Percentiles rank a stretch among this genome's conserved stretches.
These are phyloP conservation scores for Hipposideros larvatus DNA, from an alignment of 2,797 vertebrate genomes.

Conservation along the genomic window DNA sequence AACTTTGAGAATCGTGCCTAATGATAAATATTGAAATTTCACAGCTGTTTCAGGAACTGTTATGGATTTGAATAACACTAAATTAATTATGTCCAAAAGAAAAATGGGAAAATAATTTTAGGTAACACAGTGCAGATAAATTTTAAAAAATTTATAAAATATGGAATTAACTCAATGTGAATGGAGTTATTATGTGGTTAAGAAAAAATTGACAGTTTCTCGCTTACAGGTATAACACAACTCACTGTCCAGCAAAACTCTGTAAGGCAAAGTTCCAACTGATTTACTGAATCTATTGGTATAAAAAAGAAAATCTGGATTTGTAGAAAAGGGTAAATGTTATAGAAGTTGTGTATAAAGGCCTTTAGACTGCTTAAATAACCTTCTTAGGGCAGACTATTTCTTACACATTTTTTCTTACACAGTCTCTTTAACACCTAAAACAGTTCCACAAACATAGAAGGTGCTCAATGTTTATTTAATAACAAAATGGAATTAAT, in stretches of 20 bases:
- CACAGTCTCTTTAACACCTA: background rate
- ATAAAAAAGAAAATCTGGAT: background rate
- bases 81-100: constrained; percentile 41
- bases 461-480: background rate
- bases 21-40: constrained; percentile 40
- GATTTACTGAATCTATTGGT: background rate
- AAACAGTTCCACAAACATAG: background rate
- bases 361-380: background rate
- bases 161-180: background rate
- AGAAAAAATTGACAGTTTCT: constrained; percentile 12
- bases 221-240: background rate
- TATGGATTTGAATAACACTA: constrained; percentile 3
- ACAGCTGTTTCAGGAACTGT: background rate
- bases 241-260: background rate
- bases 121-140: constrained; percentile 32
- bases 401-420: background rate
- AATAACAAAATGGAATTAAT: background rate
- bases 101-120: constrained; percentile 60
- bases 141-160: background rate
- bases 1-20: background rate
- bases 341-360: background rate
- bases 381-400: background rate
- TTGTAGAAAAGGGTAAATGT: background rate
- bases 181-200: background rate
- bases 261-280: background rate